Conservation (phyloP, 2,888 invertebrate genomes). For the Phorcus lineatus region DNA sequence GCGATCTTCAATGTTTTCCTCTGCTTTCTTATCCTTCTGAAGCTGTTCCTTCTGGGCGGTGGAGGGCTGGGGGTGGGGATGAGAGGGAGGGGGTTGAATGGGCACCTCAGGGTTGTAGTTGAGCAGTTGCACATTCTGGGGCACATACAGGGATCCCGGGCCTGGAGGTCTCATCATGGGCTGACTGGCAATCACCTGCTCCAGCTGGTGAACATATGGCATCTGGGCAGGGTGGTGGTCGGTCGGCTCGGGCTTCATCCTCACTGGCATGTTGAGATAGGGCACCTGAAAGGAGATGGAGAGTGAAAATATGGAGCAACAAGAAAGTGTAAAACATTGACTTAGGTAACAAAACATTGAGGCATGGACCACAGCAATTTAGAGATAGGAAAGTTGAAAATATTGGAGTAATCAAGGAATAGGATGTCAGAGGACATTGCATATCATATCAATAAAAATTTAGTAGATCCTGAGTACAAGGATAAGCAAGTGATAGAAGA, state of each 20-base stretch:
- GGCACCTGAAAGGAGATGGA: conserved; percentile 1
- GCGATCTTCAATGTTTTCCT: conserved; percentile 34
- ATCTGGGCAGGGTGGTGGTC: conserved; percentile 20
- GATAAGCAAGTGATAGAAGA: too few relatives aligned
- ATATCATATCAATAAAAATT: too few relatives aligned
- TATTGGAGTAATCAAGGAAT: too few relatives aligned
- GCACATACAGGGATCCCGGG: not conserved
- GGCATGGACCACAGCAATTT: too few relatives aligned
- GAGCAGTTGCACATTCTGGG: not conserved
- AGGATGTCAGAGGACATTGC: too few relatives aligned
- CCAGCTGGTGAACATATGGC: conserved; percentile 24
- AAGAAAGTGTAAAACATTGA: not conserved
- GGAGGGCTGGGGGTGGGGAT: not conserved
- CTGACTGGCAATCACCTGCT: conserved; percentile 1
- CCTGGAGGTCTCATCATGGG: not conserved
- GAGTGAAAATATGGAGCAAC: not conserved
- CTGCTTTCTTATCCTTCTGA: conserved; percentile 12
- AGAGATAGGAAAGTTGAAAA: too few relatives aligned
- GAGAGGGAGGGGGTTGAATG: not conserved
- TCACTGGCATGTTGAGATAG: conserved; percentile 35
- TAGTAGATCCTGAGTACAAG: too few relatives aligned
- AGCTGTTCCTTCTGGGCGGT: not conserved
- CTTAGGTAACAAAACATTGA: too few relatives aligned
- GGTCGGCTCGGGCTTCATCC: conserved; percentile 43
- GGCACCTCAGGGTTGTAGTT: not conserved